Percentiles rank a stretch among this genome's conserved stretches.
Evolutionary conservation across 92 coral and sea anemone species (phyloP).

Genomic region (Hydrozoanthus gracilis): DNA sequence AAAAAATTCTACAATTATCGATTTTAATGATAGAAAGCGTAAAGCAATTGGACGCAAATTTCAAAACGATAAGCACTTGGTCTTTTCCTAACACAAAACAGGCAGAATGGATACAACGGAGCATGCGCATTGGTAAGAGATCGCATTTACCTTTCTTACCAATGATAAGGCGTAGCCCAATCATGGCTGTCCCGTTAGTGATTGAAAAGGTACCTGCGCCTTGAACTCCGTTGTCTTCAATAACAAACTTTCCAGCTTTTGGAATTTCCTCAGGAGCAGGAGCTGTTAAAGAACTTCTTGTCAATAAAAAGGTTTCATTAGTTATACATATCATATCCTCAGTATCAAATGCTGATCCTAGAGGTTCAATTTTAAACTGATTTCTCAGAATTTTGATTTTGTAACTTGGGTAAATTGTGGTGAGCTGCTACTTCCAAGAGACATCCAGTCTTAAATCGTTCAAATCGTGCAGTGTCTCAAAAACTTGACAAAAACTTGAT

Average conservation of each 20-base stretch:
- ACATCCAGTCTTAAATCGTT: too few species aligned
- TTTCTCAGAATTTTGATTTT: too few species aligned
- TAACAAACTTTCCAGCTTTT: constrained; percentile 62
- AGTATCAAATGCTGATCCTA: too few species aligned
- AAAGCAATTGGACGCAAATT: neutral
- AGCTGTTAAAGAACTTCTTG: neutral
- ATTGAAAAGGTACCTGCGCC: constrained; percentile 79
- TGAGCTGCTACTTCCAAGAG: too few species aligned
- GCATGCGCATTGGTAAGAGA: neutral
- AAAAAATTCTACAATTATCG: too few species aligned
- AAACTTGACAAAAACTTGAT: too few species aligned
- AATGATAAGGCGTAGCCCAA: constrained; percentile 66
- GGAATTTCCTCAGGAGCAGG: constrained; percentile 1
- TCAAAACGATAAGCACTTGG: neutral
- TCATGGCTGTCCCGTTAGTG: constrained; percentile 62
- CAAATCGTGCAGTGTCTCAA: too few species aligned
- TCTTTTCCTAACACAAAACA: neutral
- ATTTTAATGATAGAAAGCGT: too few species aligned
- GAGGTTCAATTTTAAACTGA: neutral
- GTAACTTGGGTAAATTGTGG: too few species aligned
- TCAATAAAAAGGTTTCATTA: neutral
- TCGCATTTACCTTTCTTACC: constrained; percentile 45
- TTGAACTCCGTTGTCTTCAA: constrained; percentile 71
- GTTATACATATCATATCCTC: too few species aligned
- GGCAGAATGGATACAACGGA: neutral